These are phyloP conservation scores for Pogonophryne albipinna DNA, from an alignment of 2,797 vertebrate species.

Conservation along the genomic window DNA sequence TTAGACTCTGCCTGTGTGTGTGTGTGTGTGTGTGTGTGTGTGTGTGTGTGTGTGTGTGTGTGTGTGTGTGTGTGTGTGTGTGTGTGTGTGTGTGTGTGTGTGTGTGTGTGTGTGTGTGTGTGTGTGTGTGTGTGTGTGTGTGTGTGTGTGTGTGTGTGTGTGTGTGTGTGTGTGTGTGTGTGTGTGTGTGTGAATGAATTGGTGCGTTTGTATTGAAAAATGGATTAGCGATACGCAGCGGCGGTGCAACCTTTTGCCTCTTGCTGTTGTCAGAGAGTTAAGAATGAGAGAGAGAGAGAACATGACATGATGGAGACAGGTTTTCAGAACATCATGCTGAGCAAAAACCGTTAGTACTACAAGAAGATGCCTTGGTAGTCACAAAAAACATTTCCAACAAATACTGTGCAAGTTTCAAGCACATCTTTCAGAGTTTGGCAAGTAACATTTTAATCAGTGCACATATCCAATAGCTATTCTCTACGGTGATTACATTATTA, in stretches of 20 bases:
- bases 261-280: constrained; percentile 22
- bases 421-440: too few species aligned
- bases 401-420: too few species aligned
- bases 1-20: constrained; percentile 52
- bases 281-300: constrained; percentile 15
- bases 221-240: constrained; percentile 40
- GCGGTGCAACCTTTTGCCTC: constrained; percentile 25
- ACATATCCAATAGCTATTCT: not conserved
- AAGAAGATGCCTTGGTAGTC: not conserved
- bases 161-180: constrained; percentile 19
- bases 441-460: not conserved
- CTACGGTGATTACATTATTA: not conserved
- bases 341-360: not conserved
- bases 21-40: constrained; percentile 3
- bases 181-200: constrained; percentile 40
- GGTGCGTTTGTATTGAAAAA: constrained; percentile 49
- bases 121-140: constrained; percentile 27
- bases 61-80: constrained; percentile 20
- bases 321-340: not conserved
- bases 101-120: constrained; percentile 3
- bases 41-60: constrained; percentile 16
- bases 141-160: constrained; percentile 3
- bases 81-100: constrained; percentile 11
- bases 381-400: too few species aligned
- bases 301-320: constrained; percentile 18